Evolutionary conservation across 2,797 vertebrate genomes (phyloP), one percentile per base, ranked within the genome.

Genomic region (Sarcoramphus papa): DNA sequence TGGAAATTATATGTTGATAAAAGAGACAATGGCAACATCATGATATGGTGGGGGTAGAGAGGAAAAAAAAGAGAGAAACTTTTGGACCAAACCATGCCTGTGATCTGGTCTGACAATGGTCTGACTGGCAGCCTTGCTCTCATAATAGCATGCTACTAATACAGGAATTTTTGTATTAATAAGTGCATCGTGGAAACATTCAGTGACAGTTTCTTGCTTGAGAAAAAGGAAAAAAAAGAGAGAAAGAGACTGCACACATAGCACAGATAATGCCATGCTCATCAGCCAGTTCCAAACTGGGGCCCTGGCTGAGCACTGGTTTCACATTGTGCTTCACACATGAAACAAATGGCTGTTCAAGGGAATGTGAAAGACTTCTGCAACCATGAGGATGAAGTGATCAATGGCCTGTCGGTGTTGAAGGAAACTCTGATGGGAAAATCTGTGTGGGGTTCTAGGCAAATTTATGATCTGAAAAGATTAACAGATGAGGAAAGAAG

Each of bases 161-260:
- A 94, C 17, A 31, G 41, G 75, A 93, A 95, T 86, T 97, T 97
- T 96, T 91, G 70, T 83, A 92, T 95, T 95, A 90, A 82, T 62
- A 85, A 91, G 74, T 47, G 41, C 80, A 51, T 83, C 16, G 23
- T 88, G 31, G 56, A 95, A 94, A 72, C 37, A 72, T 45, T 64
- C 51, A 51, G 69, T 62, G 77, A 74, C 60, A 41, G 73, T 90
- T 95, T 69, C 75, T 83, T 92, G 24, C 69, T 35, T 69, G 65
- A 76, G 78, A 53, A 87, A 85, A 87, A 54, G 14, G 35, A 43
- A 45, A 73, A 62, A 75, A 40, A 24, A 50, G 4, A 50, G 20
- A 79, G 50, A 85, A 86, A 62, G 11, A 83, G 79, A 54, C 45
- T 51, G 41, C 25, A 64, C 18, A 23, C 45, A 40, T 54, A 89